Conservation (phyloP, 2,113 vertebrate genomes). For the Uropsilus gracilis region DNA sequence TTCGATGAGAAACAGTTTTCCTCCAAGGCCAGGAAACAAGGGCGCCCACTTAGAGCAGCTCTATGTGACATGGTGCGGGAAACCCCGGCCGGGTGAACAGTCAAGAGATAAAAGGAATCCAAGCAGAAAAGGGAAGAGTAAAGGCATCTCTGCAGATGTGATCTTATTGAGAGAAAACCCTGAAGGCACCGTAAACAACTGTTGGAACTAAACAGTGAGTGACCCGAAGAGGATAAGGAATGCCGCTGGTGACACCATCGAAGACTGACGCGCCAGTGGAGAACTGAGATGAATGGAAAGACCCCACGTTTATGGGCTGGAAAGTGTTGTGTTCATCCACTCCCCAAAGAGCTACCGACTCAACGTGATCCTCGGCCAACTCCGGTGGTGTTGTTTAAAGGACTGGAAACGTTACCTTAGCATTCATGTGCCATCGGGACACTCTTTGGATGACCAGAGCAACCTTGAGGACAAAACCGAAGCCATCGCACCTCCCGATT, state of each 20-base stretch:
- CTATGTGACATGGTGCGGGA: neutral
- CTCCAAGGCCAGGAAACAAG: neutral
- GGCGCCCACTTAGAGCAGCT: neutral
- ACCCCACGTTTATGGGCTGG: neutral
- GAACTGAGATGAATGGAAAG: neutral
- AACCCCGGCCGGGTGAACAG: neutral
- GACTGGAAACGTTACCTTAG: neutral
- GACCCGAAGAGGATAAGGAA: neutral
- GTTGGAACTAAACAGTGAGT: neutral
- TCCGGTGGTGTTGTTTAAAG: neutral
- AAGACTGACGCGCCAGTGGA: neutral
- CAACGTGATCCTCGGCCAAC: neutral
- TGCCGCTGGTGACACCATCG: neutral
- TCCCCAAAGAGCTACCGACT: neutral
- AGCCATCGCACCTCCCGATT: neutral
- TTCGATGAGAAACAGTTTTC: neutral
- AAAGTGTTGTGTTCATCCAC: neutral
- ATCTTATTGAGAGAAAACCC: neutral
- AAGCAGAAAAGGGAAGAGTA: neutral
- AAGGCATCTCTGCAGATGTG: neutral
- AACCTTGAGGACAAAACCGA: neutral
- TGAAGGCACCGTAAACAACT: neutral
- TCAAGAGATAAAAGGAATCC: neutral
- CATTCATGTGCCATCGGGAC: neutral
- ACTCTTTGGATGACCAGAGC: neutral